Evolutionary conservation across 2,888 invertebrate genomes (phyloP).

Genomic region (Brachypalpus laphriformis): DNA sequence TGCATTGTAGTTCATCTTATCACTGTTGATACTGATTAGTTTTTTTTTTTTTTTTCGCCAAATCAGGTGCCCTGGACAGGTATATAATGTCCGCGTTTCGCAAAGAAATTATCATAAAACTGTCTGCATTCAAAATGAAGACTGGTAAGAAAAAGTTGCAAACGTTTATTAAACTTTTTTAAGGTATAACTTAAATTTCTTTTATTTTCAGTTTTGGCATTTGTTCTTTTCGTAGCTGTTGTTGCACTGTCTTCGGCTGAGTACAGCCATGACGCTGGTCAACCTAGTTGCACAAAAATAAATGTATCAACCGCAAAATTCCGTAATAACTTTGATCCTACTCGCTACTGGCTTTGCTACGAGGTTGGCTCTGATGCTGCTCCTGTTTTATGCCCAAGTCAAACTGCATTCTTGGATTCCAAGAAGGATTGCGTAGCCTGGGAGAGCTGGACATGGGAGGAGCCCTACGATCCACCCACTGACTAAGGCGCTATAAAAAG

Average conservation of each 20-base stretch:
- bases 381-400: constrained; percentile 75
- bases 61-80: background rate
- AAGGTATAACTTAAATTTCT: background rate
- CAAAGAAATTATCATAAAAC: constrained; percentile 18
- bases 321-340: constrained; percentile 78
- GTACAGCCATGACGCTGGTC: constrained; percentile 74
- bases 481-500: background rate
- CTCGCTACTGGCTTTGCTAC: constrained; percentile 77
- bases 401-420: constrained; percentile 76
- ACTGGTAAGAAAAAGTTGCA: constrained; percentile 12
- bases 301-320: constrained; percentile 76
- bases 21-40: background rate
- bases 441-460: constrained; percentile 79
- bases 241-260: constrained; percentile 62
- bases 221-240: constrained; percentile 54
- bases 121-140: constrained; percentile 40
- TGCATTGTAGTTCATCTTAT: background rate
- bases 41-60: background rate
- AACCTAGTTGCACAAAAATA: constrained; percentile 76
- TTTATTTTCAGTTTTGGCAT: constrained; percentile 20
- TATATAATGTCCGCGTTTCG: constrained; percentile 21
- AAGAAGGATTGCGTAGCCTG: constrained; percentile 77
- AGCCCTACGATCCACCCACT: constrained; percentile 75
- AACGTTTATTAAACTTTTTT: too few species aligned
- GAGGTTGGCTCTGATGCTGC: constrained; percentile 70